Evolutionary conservation across 1,140 invertebrate genomes (phyloP).

Genomic region (Atta colombica): DNA sequence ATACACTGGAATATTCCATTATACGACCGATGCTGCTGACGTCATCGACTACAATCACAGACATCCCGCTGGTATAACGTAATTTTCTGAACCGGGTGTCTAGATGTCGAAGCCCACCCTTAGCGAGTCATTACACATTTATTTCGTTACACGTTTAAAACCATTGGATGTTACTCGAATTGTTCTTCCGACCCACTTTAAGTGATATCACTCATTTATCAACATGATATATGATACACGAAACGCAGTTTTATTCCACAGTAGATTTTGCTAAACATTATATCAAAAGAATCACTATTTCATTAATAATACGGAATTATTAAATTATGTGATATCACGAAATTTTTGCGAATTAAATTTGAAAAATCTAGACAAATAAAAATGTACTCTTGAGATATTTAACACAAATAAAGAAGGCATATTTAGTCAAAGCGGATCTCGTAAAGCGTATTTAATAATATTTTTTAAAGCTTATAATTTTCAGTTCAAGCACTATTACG

Average conservation of each 20-base stretch:
- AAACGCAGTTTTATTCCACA: neutral
- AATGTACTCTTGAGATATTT: neutral
- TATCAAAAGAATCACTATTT: neutral
- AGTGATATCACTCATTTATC: slow-evolving; percentile 38
- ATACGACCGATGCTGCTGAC: slow-evolving; percentile 51
- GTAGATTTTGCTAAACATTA: neutral
- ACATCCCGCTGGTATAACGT: slow-evolving; percentile 56
- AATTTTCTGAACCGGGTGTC: slow-evolving; percentile 63
- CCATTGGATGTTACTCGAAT: slow-evolving; percentile 55
- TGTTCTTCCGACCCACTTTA: neutral
- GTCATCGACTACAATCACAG: slow-evolving; percentile 57
- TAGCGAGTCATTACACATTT: slow-evolving; percentile 43
- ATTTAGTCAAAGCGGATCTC: too few species aligned
- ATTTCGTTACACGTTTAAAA: slow-evolving; percentile 63
- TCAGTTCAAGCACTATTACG: too few species aligned
- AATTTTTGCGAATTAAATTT: neutral
- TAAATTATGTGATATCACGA: neutral
- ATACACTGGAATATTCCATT: slow-evolving; percentile 55
- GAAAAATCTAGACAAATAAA: neutral
- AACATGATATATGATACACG: slow-evolving; percentile 39
- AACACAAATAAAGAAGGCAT: too few species aligned
- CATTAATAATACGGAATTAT: neutral
- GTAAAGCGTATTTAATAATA: too few species aligned
- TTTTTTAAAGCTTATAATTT: too few species aligned
- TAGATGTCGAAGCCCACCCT: slow-evolving; percentile 62